A percentile compares a stretch with the other conserved stretches of the same genome.
These are phyloP conservation scores for Eurystomus gularis DNA, from an alignment of 2,113 vertebrate genomes.

Conservation along the genomic window DNA sequence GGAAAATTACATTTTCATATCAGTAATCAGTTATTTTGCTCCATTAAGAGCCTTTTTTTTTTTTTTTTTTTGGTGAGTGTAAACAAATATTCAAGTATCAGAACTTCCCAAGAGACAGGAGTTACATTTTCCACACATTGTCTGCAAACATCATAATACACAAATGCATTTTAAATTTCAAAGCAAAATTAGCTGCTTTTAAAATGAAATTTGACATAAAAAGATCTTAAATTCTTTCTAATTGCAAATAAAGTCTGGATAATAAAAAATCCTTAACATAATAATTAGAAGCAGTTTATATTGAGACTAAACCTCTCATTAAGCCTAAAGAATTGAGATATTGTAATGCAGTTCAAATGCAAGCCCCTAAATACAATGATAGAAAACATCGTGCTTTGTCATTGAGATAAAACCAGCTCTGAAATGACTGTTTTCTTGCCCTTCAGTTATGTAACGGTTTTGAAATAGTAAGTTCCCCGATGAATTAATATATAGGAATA, in stretches of 20 bases:
- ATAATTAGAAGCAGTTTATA: not conserved
- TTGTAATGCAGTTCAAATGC: slow-evolving; percentile 16
- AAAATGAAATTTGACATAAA: not conserved
- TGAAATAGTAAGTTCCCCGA: not conserved
- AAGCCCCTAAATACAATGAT: not conserved
- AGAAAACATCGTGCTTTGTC: not conserved
- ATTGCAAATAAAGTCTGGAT: not conserved
- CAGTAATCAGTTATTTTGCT: not conserved
- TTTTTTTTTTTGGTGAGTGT: not conserved
- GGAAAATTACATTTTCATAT: not conserved
- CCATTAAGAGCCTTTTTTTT: not conserved
- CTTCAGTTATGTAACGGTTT: not conserved
- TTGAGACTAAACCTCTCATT: slow-evolving; percentile 1
- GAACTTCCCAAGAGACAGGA: not conserved
- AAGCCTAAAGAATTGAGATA: not conserved
- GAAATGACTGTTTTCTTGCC: not conserved
- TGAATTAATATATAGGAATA: not conserved
- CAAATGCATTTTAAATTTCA: not conserved
- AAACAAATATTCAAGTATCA: not conserved
- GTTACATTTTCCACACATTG: not conserved
- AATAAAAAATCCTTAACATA: not conserved
- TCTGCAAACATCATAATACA: not conserved
- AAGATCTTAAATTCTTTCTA: not conserved
- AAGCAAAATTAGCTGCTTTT: not conserved
- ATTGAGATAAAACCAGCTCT: not conserved